These are phyloP conservation scores for Muscidifurax raptorellus DNA, from an alignment of 1,140 invertebrate genomes.

Conservation along the genomic window DNA sequence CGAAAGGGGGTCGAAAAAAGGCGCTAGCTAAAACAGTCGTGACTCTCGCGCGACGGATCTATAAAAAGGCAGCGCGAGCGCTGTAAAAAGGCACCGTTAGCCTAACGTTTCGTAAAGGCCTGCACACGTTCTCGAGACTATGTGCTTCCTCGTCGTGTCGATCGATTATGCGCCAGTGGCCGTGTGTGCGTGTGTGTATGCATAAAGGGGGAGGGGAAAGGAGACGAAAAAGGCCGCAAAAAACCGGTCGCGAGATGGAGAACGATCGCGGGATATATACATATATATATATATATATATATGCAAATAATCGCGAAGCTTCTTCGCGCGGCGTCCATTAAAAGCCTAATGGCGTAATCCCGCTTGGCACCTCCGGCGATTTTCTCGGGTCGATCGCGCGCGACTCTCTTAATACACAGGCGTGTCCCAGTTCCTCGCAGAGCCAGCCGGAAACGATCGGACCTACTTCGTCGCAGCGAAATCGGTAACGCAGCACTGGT, in stretches of 20 bases:
- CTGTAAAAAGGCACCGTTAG: slow-evolving; percentile 48
- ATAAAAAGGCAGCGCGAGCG: slow-evolving; percentile 17
- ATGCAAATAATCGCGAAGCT: slow-evolving; percentile 6
- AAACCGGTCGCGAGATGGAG: not conserved
- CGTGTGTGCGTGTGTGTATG: not conserved
- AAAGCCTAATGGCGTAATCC: not conserved
- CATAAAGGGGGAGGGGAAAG: not conserved
- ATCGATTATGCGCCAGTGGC: slow-evolving; percentile 25
- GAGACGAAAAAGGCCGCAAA: slow-evolving; percentile 1
- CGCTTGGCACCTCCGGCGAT: not conserved
- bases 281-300: too few relatives aligned
- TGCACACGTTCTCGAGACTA: slow-evolving; percentile 10
- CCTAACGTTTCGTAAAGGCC: slow-evolving; percentile 50
- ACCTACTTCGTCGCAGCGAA: not conserved
- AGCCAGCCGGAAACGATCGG: too few relatives aligned
- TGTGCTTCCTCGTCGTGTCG: not conserved
- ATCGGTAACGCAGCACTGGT: not conserved
- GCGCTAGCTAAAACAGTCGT: slow-evolving; percentile 16
- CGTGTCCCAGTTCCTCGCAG: too few relatives aligned
- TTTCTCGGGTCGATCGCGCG: not conserved
- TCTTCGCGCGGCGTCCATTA: not conserved
- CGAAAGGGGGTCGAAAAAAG: slow-evolving; percentile 19
- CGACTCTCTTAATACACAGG: too few relatives aligned
- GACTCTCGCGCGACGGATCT: slow-evolving; percentile 39
- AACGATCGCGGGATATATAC: not conserved